Percentiles rank a stretch among this genome's conserved stretches.
These are phyloP conservation scores for human DNA, from an alignment of 2,113 vertebrate genomes.

Conservation along the genomic window GRCh38 chr16:57054001-57054500, in stretches of 20 bases:
- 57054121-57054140: background rate
- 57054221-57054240: background rate
- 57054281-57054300: background rate
- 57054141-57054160: background rate
- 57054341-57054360: background rate
- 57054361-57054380: rapidly evolving
- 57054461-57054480: background rate
- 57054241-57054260: background rate
- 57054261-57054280: no score
- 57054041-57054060: background rate
- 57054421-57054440: rapidly evolving
- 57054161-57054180: rapidly evolving
- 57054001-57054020: background rate
- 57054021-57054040: no score
- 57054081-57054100: background rate
- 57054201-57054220: background rate
- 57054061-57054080: background rate
- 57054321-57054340: background rate
- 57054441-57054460: rapidly evolving
- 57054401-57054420: background rate
- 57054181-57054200: rapidly evolving
- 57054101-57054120: background rate
- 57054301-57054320: background rate
- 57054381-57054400: background rate
- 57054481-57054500: background rate